phyloP scores from a whole-genome alignment of 2,113 vertebrate genomes.

The Romanogobio albipinnatus region DNA sequence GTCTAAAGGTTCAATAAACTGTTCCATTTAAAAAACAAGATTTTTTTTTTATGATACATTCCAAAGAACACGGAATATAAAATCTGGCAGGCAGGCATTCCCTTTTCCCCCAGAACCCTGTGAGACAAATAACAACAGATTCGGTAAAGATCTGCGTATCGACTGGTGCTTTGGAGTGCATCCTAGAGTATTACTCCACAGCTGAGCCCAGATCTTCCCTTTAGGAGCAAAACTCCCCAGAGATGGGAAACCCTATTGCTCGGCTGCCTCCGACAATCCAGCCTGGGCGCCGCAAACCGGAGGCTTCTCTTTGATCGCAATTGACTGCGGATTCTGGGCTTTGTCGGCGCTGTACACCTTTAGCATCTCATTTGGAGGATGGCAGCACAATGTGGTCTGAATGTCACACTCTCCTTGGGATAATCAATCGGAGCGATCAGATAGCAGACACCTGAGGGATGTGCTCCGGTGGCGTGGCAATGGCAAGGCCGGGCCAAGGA shows the following conservation, averaged over 20 bases:
- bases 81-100: neutral
- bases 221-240: slow-evolving; percentile 56
- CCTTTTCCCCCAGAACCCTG: neutral
- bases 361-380: slow-evolving; percentile 50
- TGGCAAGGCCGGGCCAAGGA: slow-evolving; percentile 46
- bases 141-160: slow-evolving; percentile 29
- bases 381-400: slow-evolving; percentile 63
- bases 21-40: no score
- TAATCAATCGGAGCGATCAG: slow-evolving; percentile 74
- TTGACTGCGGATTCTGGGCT: slow-evolving; percentile 62
- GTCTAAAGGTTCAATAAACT: neutral
- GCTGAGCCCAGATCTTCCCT: slow-evolving; percentile 37
- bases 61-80: neutral
- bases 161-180: slow-evolving; percentile 25
- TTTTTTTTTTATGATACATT: neutral
- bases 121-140: slow-evolving; percentile 28
- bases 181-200: slow-evolving; percentile 3
- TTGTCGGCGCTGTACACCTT: slow-evolving; percentile 9
- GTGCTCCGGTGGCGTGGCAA: slow-evolving; percentile 47
- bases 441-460: slow-evolving; percentile 75
- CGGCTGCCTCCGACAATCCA: slow-evolving; percentile 14
- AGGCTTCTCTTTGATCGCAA: slow-evolving; percentile 50
- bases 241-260: slow-evolving; percentile 49
- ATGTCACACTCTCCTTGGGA: slow-evolving; percentile 77
- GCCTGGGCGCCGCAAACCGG: neutral